phyloP scores from a whole-genome alignment of 2,113 vertebrate genomes.

The Rutilus rutilus region DNA sequence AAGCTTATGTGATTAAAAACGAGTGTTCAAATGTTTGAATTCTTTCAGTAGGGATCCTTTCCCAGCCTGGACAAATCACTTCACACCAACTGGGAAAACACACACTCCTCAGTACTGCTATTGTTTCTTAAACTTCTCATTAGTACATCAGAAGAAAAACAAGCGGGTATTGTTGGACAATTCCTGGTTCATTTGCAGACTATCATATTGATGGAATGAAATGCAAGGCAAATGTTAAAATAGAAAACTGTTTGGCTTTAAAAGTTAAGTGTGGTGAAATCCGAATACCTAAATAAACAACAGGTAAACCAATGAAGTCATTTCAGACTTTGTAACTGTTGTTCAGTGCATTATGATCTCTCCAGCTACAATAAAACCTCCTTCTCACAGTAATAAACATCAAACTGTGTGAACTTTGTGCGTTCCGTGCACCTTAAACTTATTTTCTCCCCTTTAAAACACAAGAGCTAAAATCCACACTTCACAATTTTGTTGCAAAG shows the following conservation, averaged over 20 bases:
- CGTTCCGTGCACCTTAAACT: background rate
- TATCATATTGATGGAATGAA: background rate
- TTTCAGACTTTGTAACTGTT: slow-evolving; percentile 18
- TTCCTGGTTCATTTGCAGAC: background rate
- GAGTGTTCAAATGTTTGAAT: slow-evolving; percentile 61
- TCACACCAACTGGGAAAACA: slow-evolving; percentile 76
- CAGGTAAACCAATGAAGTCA: background rate
- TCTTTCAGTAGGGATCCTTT: slow-evolving; percentile 60
- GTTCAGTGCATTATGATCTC: slow-evolving; percentile 39
- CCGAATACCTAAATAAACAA: background rate
- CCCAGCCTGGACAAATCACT: slow-evolving; percentile 60
- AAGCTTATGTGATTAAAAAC: slow-evolving; percentile 63
- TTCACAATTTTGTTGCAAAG: background rate
- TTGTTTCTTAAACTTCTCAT: slow-evolving; percentile 39
- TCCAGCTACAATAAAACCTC: slow-evolving; percentile 22
- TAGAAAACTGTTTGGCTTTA: background rate
- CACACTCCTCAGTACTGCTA: slow-evolving; percentile 42
- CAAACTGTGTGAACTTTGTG: slow-evolving; percentile 43
- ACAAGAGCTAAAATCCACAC: background rate
- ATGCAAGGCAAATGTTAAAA: background rate
- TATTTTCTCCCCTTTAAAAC: slow-evolving; percentile 6
- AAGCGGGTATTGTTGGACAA: background rate
- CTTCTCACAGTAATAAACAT: slow-evolving; percentile 13
- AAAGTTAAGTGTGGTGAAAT: no score
- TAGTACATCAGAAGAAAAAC: slow-evolving; percentile 35